Conservation (phyloP, 2,888 invertebrate species). For the Liopterus haemorrhoidalis region DNA sequence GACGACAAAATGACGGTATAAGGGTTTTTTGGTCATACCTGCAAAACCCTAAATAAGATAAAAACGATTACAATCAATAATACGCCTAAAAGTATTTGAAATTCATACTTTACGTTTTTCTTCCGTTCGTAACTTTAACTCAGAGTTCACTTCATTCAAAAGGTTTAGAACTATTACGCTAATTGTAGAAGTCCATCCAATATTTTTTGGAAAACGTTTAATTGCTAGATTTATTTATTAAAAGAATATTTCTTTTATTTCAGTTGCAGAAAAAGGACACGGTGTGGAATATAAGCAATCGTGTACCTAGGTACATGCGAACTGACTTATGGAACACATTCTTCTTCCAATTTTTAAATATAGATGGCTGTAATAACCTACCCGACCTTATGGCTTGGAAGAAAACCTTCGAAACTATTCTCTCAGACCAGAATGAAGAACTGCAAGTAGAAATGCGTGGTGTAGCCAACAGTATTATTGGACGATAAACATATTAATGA, state of each 20-base stretch:
- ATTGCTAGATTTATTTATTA: no score
- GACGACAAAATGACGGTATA: no score
- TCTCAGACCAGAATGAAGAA: slow-evolving; percentile 12
- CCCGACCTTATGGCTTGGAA: slow-evolving; percentile 63
- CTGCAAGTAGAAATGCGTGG: slow-evolving; percentile 12
- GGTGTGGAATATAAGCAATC: slow-evolving; percentile 41
- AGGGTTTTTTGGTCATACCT: no score
- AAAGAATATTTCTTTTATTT: slow-evolving; percentile 5
- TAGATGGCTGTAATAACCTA: slow-evolving; percentile 67
- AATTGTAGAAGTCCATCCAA: not conserved
- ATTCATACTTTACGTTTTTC: no score
- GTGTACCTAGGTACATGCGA: slow-evolving; percentile 50
- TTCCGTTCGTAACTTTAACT: no score
- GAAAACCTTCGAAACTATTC: slow-evolving; percentile 26
- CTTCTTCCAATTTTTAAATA: slow-evolving; percentile 75
- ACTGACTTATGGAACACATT: slow-evolving; percentile 71
- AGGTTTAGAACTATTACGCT: no score
- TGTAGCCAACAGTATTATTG: slow-evolving; percentile 12
- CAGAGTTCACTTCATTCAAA: no score
- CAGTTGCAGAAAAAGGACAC: slow-evolving; percentile 39
- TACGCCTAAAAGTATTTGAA: no score
- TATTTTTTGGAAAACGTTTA: slow-evolving; percentile 1
- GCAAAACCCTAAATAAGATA: no score
- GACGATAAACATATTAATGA: slow-evolving; percentile 12
- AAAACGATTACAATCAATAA: no score